These are phyloP conservation scores for Argya squamiceps DNA, from an alignment of 2,797 vertebrate genomes.

Conservation along the genomic window DNA sequence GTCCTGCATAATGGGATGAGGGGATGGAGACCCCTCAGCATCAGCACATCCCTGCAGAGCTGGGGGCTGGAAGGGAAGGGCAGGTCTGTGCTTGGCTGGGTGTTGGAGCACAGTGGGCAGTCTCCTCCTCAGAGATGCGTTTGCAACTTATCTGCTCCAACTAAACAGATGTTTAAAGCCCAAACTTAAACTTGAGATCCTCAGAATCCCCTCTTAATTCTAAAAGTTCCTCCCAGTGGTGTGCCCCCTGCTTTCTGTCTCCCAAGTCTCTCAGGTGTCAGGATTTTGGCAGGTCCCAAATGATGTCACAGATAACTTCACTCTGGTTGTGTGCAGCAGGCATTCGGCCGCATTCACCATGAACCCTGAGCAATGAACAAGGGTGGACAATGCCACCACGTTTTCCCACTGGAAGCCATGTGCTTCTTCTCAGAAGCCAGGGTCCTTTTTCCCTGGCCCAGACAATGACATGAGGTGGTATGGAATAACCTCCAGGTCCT, in stretches of 20 bases:
- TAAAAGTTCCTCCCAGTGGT: neutral
- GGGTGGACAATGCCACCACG: accelerated
- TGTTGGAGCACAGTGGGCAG: neutral
- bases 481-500: neutral
- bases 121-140: neutral
- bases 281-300: neutral
- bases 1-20: accelerated
- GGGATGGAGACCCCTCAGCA: neutral
- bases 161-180: neutral
- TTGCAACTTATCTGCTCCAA: neutral
- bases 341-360: accelerated
- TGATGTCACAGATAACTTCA: accelerated
- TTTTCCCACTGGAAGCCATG: neutral
- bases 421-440: neutral
- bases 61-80: neutral
- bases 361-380: neutral
- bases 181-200: neutral
- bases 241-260: neutral
- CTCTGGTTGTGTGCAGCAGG: neutral
- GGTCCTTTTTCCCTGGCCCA: too few species aligned
- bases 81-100: neutral
- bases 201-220: neutral
- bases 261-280: neutral
- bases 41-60: neutral
- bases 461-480: neutral